These are phyloP conservation scores for Erannis defoliaria DNA, from an alignment of 2,888 invertebrate species.

Conservation along the genomic window DNA sequence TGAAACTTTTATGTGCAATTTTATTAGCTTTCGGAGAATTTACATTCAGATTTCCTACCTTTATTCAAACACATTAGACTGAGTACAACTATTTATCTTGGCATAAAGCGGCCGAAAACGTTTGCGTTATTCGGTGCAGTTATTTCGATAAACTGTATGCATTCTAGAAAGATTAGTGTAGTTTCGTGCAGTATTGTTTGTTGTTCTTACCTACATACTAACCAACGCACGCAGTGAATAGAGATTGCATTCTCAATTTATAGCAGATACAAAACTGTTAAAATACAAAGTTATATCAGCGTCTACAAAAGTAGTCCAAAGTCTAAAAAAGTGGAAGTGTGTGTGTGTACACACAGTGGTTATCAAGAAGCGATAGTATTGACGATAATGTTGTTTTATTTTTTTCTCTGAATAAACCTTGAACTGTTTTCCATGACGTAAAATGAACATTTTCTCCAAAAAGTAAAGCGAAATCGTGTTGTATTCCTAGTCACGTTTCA, in stretches of 20 bases:
- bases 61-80: conserved; percentile 75
- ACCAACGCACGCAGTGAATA: conserved; percentile 37
- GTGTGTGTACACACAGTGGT: no score
- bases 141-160: conserved; percentile 74
- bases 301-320: background rate
- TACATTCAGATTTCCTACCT: conserved; percentile 74
- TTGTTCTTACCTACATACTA: conserved; percentile 54
- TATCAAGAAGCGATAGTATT: no score
- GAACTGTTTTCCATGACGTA: conserved; percentile 10
- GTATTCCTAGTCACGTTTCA: conserved; percentile 42
- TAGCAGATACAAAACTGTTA: background rate
- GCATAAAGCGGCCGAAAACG: conserved; percentile 66
- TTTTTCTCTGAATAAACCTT: conserved; percentile 11
- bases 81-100: conserved; percentile 75
- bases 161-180: conserved; percentile 59
- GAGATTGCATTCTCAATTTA: background rate
- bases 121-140: conserved; percentile 66
- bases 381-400: background rate
- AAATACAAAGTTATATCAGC: background rate
- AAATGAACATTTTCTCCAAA: conserved; percentile 17
- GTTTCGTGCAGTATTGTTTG: conserved; percentile 50
- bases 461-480: conserved; percentile 17
- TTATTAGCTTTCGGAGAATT: conserved; percentile 78
- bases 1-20: conserved; percentile 77
- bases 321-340: no score